These are phyloP conservation scores for Rhopilema esculentum DNA, from an alignment of 30 jellyfish, hydroid and myxozoan species.

Conservation along the genomic window DNA sequence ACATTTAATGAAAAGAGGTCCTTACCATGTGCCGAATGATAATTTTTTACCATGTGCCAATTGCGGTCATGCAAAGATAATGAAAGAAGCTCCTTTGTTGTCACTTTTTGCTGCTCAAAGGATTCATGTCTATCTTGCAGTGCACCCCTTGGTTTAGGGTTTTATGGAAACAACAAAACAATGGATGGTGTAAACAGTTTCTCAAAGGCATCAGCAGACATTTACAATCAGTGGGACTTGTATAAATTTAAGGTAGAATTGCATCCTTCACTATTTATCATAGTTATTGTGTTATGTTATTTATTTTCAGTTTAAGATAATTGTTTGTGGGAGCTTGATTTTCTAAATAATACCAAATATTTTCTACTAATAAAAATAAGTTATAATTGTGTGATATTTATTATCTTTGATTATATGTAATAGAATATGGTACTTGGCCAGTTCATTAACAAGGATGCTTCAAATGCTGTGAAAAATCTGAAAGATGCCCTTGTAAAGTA, in stretches of 20 bases:
- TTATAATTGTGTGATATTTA: background rate
- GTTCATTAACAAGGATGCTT: conserved; percentile 61
- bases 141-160: conserved; percentile 86
- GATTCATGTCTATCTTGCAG: conserved; percentile 11
- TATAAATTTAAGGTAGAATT: conserved; percentile 78
- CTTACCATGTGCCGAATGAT: too few species aligned
- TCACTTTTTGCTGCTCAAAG: background rate
- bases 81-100: too few species aligned
- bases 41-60: too few species aligned
- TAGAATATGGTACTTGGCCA: conserved; percentile 67
- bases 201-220: conserved; percentile 73
- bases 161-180: conserved; percentile 92
- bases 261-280: background rate
- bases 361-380: too few species aligned
- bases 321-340: too few species aligned
- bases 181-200: conserved; percentile 79
- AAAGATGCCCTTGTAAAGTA: conserved; percentile 24
- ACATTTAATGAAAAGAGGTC: too few species aligned
- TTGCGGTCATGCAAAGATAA: too few species aligned
- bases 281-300: background rate
- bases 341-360: too few species aligned
- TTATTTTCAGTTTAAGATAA: background rate
- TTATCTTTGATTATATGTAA: background rate
- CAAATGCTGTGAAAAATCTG: conserved; percentile 25
- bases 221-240: conserved; percentile 81